A percentile compares a stretch with the other conserved stretches of the same genome.
Conservation (phyloP, 2,888 invertebrate genomes). For the Phalera bucephala region DNA sequence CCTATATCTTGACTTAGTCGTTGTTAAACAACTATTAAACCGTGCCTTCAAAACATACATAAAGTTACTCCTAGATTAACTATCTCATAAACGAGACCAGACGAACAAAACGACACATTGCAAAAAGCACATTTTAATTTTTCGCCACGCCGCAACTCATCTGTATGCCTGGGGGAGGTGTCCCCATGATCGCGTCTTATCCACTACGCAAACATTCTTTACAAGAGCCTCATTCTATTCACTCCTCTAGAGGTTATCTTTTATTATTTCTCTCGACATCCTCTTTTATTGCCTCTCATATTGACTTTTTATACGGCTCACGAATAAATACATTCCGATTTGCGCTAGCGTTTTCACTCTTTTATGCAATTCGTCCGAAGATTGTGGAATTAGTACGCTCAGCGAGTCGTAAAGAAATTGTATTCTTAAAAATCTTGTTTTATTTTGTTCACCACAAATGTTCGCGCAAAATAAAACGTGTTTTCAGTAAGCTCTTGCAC, state of each 20-base stretch:
- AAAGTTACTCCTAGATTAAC: too few species aligned
- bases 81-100: conserved; percentile 26
- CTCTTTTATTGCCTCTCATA: conserved; percentile 79
- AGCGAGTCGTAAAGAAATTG: conserved; percentile 59
- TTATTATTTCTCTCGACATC: conserved; percentile 77
- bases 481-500: conserved; percentile 60
- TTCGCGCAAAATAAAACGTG: conserved; percentile 41
- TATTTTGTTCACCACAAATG: conserved; percentile 28
- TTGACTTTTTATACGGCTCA: conserved; percentile 80
- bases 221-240: conserved; percentile 78
- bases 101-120: conserved; percentile 46
- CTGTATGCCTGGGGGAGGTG: conserved; percentile 64
- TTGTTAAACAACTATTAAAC: too few species aligned
- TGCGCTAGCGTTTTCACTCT: conserved; percentile 64
- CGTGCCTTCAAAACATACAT: too few species aligned
- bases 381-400: conserved; percentile 65
- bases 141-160: conserved; percentile 48
- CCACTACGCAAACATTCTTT: conserved; percentile 81
- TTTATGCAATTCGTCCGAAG: conserved; percentile 68
- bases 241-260: conserved; percentile 78
- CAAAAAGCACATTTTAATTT: conserved; percentile 68
- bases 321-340: conserved; percentile 83
- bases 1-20: too few species aligned
- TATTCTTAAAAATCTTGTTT: conserved; percentile 15
- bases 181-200: conserved; percentile 78